Percentiles rank a stretch among this genome's conserved stretches.
Evolutionary conservation across 2,888 invertebrate genomes (phyloP).

Genomic region (Leucoptera coffeella): DNA sequence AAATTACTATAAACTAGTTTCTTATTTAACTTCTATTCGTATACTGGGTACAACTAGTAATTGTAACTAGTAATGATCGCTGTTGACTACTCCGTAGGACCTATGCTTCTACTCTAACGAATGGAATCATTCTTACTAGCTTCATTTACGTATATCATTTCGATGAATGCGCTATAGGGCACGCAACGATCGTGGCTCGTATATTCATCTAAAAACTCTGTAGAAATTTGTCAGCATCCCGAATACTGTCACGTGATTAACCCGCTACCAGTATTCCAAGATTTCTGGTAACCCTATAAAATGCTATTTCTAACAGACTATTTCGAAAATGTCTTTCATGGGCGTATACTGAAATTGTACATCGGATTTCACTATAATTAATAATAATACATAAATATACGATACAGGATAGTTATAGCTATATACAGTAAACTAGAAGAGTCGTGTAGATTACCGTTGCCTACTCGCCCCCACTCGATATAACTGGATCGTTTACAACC

Average conservation of each 20-base stretch:
- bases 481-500: too few relatives aligned
- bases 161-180: too few relatives aligned
- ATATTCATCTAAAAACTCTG: too few relatives aligned
- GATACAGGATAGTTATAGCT: slow-evolving; percentile 19
- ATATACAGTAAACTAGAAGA: slow-evolving; percentile 18
- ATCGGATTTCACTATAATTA: slow-evolving; percentile 29
- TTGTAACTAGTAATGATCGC: too few relatives aligned
- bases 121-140: slow-evolving; percentile 47
- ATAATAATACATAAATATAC: too few relatives aligned
- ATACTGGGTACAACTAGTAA: slow-evolving; percentile 56
- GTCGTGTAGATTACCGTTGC: neutral
- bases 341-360: slow-evolving; percentile 51
- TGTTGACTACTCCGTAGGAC: slow-evolving; percentile 46
- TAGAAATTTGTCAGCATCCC: too few relatives aligned
- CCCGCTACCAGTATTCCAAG: too few relatives aligned
- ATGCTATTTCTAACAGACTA: too few relatives aligned
- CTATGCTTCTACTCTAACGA: slow-evolving; percentile 47
- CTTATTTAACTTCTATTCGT: slow-evolving; percentile 46
- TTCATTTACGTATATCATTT: slow-evolving; percentile 6
- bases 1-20: slow-evolving; percentile 33
- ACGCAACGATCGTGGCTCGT: too few relatives aligned
- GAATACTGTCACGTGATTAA: too few relatives aligned
- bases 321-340: slow-evolving; percentile 26
- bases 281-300: too few relatives aligned
- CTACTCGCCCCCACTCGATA: slow-evolving; percentile 1